Conservation (phyloP, 2,888 invertebrate species). For the Autographa pulchrina region DNA sequence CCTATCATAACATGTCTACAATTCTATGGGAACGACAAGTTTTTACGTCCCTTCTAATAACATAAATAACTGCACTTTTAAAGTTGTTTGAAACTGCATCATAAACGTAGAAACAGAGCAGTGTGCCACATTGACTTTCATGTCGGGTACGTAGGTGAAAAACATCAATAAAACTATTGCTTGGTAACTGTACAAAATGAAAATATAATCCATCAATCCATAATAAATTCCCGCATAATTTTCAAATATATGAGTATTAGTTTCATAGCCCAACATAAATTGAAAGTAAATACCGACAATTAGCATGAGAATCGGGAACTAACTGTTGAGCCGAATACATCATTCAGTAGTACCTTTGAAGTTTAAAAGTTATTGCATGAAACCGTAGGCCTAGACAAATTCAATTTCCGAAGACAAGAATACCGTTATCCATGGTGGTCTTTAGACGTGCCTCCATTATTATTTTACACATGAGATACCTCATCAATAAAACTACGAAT, state of each 20-base stretch:
- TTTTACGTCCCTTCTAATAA: conserved; percentile 16
- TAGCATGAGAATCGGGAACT: conserved; percentile 73
- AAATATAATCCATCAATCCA: conserved; percentile 47
- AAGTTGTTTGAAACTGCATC: conserved; percentile 28
- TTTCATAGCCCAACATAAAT: conserved; percentile 55
- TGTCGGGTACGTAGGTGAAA: conserved; percentile 13
- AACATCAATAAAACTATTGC: conserved; percentile 41
- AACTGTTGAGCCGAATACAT: conserved; percentile 78
- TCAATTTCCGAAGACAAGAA: conserved; percentile 34
- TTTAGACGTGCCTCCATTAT: conserved; percentile 34
- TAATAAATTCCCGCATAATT: conserved; percentile 55
- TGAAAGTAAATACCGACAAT: conserved; percentile 63
- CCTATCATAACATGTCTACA: not conserved
- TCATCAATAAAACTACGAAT: not conserved
- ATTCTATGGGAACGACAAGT: not conserved
- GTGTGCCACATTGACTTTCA: conserved; percentile 45
- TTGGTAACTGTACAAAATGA: conserved; percentile 52
- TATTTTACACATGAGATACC: conserved; percentile 29
- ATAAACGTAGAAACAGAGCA: conserved; percentile 51
- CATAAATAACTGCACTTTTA: conserved; percentile 35
- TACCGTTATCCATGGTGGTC: conserved; percentile 44
- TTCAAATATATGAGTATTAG: conserved; percentile 61
- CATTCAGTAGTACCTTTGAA: conserved; percentile 65
- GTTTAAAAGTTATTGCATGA: conserved; percentile 57
- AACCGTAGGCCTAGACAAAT: conserved; percentile 49